These are phyloP conservation scores for Dendrophyllia cribrosa DNA, from an alignment of 64 coral and sea anemone genomes.

Conservation along the genomic window DNA sequence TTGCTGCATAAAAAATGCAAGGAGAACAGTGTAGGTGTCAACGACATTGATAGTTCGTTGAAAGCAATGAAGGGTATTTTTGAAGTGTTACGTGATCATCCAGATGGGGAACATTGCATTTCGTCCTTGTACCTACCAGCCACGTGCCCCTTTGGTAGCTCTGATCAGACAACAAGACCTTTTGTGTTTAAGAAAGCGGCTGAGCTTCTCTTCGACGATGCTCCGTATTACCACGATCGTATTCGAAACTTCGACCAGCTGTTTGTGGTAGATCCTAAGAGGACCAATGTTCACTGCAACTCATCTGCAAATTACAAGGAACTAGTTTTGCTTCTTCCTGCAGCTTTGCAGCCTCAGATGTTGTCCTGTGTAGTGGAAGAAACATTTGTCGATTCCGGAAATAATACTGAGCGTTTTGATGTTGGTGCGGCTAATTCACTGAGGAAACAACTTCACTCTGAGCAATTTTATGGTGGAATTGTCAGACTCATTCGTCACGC, in stretches of 20 bases:
- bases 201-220: slow-evolving; percentile 25
- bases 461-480: slow-evolving; percentile 58
- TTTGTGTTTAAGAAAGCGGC: slow-evolving; percentile 50
- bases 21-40: slow-evolving; percentile 2
- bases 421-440: slow-evolving; percentile 23
- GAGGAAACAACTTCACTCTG: slow-evolving; percentile 17
- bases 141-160: not conserved
- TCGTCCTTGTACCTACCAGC: slow-evolving; percentile 61
- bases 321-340: not conserved
- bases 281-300: not conserved
- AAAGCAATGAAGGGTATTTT: slow-evolving; percentile 74
- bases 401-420: not conserved
- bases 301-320: not conserved
- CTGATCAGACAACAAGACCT: not conserved
- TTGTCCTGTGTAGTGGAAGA: not conserved
- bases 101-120: not conserved
- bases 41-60: slow-evolving; percentile 10
- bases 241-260: not conserved
- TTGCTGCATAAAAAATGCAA: slow-evolving; percentile 33
- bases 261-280: not conserved
- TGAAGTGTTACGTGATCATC: slow-evolving; percentile 2
- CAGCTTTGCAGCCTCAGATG: not conserved
- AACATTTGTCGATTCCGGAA: not conserved
- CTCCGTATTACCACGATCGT: not conserved
- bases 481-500: slow-evolving; percentile 73